Evolutionary conservation across 30 jellyfish, hydroid and myxozoan species (phyloP).

Genomic region (Rhopilema esculentum): DNA sequence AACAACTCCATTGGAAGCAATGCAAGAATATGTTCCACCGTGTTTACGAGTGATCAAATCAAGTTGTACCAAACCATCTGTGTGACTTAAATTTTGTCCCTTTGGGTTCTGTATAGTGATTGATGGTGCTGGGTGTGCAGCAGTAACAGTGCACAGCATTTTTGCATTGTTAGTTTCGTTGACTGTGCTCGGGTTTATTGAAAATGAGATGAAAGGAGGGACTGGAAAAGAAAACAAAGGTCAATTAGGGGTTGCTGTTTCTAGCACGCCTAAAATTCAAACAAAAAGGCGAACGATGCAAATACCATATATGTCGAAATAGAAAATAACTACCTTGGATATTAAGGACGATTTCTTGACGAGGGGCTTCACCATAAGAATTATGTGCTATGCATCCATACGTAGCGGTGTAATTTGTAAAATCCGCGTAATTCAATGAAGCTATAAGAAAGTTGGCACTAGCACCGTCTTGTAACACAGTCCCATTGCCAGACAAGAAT

Average conservation of each 20-base stretch:
- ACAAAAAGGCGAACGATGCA: no score
- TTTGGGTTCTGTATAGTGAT: constrained; percentile 1
- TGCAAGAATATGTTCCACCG: constrained; percentile 22
- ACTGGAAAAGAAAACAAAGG: constrained; percentile 36
- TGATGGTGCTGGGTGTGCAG: constrained; percentile 42
- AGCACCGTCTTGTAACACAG: constrained; percentile 3
- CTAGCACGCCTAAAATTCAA: no score
- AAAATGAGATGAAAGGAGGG: constrained; percentile 17
- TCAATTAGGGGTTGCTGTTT: no score
- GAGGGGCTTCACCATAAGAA: constrained; percentile 5
- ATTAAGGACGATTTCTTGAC: neutral
- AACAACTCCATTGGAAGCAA: constrained; percentile 9
- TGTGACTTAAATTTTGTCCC: neutral
- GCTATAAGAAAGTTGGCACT: neutral
- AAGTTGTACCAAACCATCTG: neutral
- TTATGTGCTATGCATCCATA: constrained; percentile 31
- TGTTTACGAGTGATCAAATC: neutral
- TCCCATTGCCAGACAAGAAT: constrained; percentile 3
- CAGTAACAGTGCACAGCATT: constrained; percentile 22
- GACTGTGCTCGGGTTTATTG: constrained; percentile 29
- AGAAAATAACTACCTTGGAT: constrained; percentile 49
- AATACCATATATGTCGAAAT: no score
- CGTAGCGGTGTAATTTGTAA: neutral
- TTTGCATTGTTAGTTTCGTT: constrained; percentile 34
- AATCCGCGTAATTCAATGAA: neutral